Evolutionary conservation across 2,888 invertebrate species (phyloP).

Genomic region (Lepeophtheirus nordmannii): DNA sequence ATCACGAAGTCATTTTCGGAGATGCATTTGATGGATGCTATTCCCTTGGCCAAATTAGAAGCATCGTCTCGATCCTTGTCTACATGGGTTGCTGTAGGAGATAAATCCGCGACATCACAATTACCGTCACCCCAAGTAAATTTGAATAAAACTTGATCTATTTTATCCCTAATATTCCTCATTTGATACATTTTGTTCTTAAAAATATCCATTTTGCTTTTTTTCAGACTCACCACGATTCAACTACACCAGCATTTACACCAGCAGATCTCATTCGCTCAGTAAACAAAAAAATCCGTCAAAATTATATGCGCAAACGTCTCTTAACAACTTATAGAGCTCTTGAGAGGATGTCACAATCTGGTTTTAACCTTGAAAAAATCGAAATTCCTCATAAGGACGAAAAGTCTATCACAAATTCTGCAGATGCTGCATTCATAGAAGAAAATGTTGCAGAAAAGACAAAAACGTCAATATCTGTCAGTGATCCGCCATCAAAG

Average conservation of each 20-base stretch:
- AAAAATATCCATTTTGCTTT: not conserved
- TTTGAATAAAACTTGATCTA: not conserved
- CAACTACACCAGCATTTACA: constrained; percentile 37
- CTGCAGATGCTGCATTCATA: not conserved
- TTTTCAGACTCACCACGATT: constrained; percentile 25
- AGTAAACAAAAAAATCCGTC: constrained; percentile 65
- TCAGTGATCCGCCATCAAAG: constrained; percentile 27
- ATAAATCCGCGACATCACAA: constrained; percentile 56
- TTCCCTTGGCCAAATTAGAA: constrained; percentile 42
- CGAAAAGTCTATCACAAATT: not conserved
- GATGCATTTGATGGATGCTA: constrained; percentile 9
- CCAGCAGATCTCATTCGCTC: constrained; percentile 53
- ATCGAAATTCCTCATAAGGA: constrained; percentile 24
- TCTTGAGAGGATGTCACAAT: constrained; percentile 60
- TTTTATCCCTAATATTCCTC: too few species aligned
- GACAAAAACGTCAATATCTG: not conserved
- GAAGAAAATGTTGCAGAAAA: not conserved
- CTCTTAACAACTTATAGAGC: constrained; percentile 64
- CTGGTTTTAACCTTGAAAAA: constrained; percentile 61
- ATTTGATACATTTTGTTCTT: not conserved
- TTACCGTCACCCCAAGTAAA: constrained; percentile 58
- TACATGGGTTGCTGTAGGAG: constrained; percentile 72
- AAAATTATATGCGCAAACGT: constrained; percentile 61
- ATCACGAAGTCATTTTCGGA: not conserved
- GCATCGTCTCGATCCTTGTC: constrained; percentile 56